Conservation (phyloP, 2,888 invertebrate species). For the Eilema griseolum region DNA sequence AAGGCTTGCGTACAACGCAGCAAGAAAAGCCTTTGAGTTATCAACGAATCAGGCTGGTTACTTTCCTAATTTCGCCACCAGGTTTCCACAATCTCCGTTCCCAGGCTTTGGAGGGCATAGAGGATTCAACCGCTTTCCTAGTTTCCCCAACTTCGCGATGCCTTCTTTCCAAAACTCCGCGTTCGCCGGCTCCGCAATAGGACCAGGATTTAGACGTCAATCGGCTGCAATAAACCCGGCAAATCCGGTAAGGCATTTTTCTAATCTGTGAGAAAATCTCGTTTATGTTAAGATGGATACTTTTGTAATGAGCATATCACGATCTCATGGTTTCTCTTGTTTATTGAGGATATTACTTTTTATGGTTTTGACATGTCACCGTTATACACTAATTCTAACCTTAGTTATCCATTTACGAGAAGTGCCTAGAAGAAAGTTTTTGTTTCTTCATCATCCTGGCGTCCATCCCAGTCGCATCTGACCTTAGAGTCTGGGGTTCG, state of each 20-base stretch:
- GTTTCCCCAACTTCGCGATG: slow-evolving; percentile 34
- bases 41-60: slow-evolving; percentile 71
- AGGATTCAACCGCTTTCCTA: slow-evolving; percentile 13
- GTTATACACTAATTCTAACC: neutral
- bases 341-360: slow-evolving; percentile 3
- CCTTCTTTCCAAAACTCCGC: slow-evolving; percentile 70
- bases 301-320: slow-evolving; percentile 40
- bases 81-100: slow-evolving; percentile 56
- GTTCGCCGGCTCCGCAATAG: slow-evolving; percentile 83
- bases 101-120: slow-evolving; percentile 35
- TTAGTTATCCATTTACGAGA: neutral
- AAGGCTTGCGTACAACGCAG: slow-evolving; percentile 72
- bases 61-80: slow-evolving; percentile 70
- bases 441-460: no score
- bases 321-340: slow-evolving; percentile 27
- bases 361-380: neutral
- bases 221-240: slow-evolving; percentile 87
- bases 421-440: neutral
- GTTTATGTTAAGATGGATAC: slow-evolving; percentile 13
- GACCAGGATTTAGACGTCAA: slow-evolving; percentile 86
- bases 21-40: slow-evolving; percentile 76
- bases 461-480: no score
- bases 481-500: no score
- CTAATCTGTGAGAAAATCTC: slow-evolving; percentile 28
- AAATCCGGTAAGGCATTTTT: slow-evolving; percentile 84